A percentile compares a stretch with the other conserved stretches of the same genome.
Evolutionary conservation across 53 echinoderm and acorn worm species (phyloP).

Genomic region (Glandiceps talaboti): DNA sequence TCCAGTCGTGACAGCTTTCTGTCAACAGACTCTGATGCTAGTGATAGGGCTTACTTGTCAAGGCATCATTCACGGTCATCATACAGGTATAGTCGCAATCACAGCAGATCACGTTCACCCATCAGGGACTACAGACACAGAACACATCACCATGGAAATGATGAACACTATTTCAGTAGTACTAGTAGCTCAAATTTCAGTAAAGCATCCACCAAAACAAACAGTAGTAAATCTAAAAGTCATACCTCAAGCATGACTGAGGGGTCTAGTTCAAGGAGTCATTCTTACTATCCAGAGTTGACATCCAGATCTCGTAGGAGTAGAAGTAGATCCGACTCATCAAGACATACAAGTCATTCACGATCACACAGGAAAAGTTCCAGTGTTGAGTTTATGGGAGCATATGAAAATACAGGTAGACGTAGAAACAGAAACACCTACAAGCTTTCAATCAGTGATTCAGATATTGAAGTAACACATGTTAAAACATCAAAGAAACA

Average conservation of each 20-base stretch:
- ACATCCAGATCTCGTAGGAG: neutral
- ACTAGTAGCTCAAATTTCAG: neutral
- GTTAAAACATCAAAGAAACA: slow-evolving; percentile 8
- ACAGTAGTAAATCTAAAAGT: no score
- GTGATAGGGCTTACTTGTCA: neutral
- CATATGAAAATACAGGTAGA: neutral
- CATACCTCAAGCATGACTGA: neutral
- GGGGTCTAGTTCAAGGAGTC: neutral
- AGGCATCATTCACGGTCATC: neutral
- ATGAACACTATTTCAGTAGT: neutral
- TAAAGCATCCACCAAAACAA: neutral
- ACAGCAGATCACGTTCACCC: neutral
- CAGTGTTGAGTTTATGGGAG: neutral
- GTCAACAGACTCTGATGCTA: neutral
- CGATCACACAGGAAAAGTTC: neutral
- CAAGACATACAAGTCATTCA: no score
- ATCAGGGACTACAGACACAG: neutral
- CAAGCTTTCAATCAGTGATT: neutral
- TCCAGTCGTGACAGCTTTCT: neutral
- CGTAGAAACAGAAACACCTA: neutral
- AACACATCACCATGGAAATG: no score
- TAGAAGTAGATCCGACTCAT: neutral
- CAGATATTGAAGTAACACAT: neutral
- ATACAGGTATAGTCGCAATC: slow-evolving; percentile 1
- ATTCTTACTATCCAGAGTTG: neutral